Base-by-base conservation (phyloP, 2,113 vertebrate genomes). In the Choloepus hoffmanni region DNA sequence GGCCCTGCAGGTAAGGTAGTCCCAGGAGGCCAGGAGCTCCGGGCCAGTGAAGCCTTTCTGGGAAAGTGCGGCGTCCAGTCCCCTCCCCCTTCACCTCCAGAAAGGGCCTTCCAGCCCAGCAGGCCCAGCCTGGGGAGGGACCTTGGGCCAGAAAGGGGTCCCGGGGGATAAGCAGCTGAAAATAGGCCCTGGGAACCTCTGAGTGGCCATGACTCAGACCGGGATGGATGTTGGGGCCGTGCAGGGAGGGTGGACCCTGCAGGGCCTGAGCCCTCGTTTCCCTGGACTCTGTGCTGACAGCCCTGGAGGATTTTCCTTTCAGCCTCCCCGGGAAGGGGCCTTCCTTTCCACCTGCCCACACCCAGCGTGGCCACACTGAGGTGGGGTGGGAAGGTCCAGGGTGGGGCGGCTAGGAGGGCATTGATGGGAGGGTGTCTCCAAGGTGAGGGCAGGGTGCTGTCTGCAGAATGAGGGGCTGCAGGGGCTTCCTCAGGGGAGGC, bases 171-270 rank as follows among this genome's bases (percentile, higher is more conserved):
- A 53, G 74, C 45, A 62, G 85, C 96, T 97, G 95, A 96, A 98
- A 98, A 98, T 97, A 98, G 92, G 48, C 85, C 96, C 91, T 98
- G 97, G 96, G 97, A 97, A 98, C 45, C 84, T 82, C 87, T 85
- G 89, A n/a, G 21, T 28, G 68, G 50, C 74, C 4, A 5, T 83
- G 68, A 73, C 74, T 91, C n/a, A 53, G 30, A 70, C 10, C 24
- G 60, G 48, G 60, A 43, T n/a, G 40, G 15, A 45, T 45, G 43
- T 45, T 45, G 7, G 43, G 43, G 43, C 43, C 43, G 7, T 7
- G 70, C 15, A 3, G 0, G 60, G 60, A 2, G 36, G 13, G 0
- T 2, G 76, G 85, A 7, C 70, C 30, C 1, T 10, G 6, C 11
- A 45, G 50, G 65, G 36, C 19, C 10, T 1, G 5, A 28, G 26